Conservation (phyloP, 2,888 invertebrate genomes). For the Campoletis raptor region DNA sequence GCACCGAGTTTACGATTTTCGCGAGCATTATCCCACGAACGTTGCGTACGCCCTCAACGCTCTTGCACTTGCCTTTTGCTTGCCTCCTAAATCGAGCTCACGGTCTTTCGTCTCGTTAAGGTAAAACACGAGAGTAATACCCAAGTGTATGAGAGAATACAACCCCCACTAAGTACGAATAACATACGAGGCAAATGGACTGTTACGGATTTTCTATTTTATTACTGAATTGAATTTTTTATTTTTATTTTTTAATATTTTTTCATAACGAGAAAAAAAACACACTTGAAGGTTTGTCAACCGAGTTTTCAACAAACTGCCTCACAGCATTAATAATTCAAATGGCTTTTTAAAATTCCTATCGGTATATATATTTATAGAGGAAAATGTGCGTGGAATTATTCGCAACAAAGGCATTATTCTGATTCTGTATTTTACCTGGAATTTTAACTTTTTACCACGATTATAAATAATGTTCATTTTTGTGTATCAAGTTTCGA, state of each 20-base stretch:
- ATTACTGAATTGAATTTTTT: neutral
- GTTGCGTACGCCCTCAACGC: constrained; percentile 6
- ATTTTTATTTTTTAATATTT: too few relatives aligned
- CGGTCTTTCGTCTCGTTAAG: constrained; percentile 22
- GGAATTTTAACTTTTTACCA: too few relatives aligned
- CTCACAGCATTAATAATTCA: neutral
- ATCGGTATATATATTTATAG: too few relatives aligned
- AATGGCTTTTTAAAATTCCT: too few relatives aligned
- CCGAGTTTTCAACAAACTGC: neutral
- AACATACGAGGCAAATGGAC: neutral
- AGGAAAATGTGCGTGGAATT: too few relatives aligned
- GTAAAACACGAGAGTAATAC: constrained; percentile 21
- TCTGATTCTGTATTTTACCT: too few relatives aligned
- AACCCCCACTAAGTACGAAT: neutral
- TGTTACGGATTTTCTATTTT: neutral
- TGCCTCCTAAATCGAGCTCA: neutral
- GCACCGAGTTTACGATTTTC: constrained; percentile 60
- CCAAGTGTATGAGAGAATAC: neutral
- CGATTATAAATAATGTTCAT: too few relatives aligned
- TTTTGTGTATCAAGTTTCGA: too few relatives aligned
- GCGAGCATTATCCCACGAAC: constrained; percentile 49
- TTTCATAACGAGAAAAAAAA: neutral
- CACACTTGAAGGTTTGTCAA: neutral
- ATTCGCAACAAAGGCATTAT: too few relatives aligned
- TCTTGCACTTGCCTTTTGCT: constrained; percentile 29